Evolutionary conservation across 2,888 invertebrate genomes (phyloP), one percentile per base, ranked within the genome.

Genomic region (Ormyrus rosae): DNA sequence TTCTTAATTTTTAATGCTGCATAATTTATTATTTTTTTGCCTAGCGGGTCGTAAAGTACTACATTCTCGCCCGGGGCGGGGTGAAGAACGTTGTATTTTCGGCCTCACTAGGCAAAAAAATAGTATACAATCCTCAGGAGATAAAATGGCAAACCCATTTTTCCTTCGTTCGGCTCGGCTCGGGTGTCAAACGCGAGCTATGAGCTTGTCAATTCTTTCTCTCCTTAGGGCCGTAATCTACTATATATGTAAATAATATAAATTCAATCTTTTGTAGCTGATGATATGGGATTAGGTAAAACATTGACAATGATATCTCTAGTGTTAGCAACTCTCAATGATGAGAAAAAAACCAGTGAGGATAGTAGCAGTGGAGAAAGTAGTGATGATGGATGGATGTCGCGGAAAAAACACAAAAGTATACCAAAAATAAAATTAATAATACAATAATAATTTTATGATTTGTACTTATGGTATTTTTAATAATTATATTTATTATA

Each of bases 251-350:
- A 19, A 19, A 19, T 19, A 46, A 60, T 67, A 60, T 67, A 60
- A 71, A 72, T 48, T 19, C 19, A 6, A 58, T 50, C 50, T 45
- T 68, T 84, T 86, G 60, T 76, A 88, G 96, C 95, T 75, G 96
- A 96, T 88, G 96, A 96, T 89, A 96, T 96, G 96, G 96, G 96
- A 67, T 91, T 96, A 5, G 96, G 96, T 0, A 97, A 97, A 91
- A 97, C 97, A 0, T 91, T 97, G 50, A 96, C 96, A 0, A 95
- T 96, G 95, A 95, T 97, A 84, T 93, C 96, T 0, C 90, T 96
- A 71, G 92, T 96, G 5, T 89, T 95, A 51, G 77, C 84, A 0
- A 81, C 82, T 34, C 78, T 82, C 6, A 55, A 77, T 34, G 93
- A 93, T 85, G 85, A 85, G 82, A 89, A 82, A 85, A 88, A 83